Evolutionary conservation across 2,113 vertebrate species (phyloP), one percentile per base, ranked within the genome.

Genomic region (Siniperca knerii): DNA sequence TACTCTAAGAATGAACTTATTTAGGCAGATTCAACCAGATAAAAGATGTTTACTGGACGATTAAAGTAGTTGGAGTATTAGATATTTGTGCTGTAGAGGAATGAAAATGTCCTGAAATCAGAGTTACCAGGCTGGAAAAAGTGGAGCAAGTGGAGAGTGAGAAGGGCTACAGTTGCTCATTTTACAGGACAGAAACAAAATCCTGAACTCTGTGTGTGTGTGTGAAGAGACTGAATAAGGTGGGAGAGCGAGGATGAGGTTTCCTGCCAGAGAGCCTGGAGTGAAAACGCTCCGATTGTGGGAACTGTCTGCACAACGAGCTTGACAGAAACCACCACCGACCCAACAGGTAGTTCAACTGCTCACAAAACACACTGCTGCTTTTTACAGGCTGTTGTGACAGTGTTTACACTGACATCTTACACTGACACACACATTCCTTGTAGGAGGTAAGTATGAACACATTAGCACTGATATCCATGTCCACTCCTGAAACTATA

Each of bases 271-370:
- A 44, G 10, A 57, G 66, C 72, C 65, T 8, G 37, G n/a, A 76
- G 84, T 35, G 70, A 89, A 77, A 83, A 66, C 64, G 1, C 73
- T 70, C 40, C 2, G 82, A 84, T 62, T 42, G 84, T 91, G 86
- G 76, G 83, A 92, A 88, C 66, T 0, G 35, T 54, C 44, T 57
- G 78, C 75, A 77, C 55, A 70, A 80, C 73, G 2, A 58, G 76
- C 58, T 88, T 33, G 7, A 76, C 88, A 82, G 88, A 90, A 92
- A 88, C 88, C 82, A 65, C 71, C 89, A 82, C 80, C 4, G 2
- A 61, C 66, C 80, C 75, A 83, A 85, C 87, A 89, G 90, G 92
- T 90, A 88, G 52, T 69, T 77, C 77, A 73, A 21, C 81, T 15
- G 33, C 74, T 83, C 60, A 44, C 69, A 48, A 83, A 78, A 77